Percentiles rank a stretch among this genome's conserved stretches.
Evolutionary conservation across 2,888 invertebrate species (phyloP).

Genomic region (Idaea aversata): DNA sequence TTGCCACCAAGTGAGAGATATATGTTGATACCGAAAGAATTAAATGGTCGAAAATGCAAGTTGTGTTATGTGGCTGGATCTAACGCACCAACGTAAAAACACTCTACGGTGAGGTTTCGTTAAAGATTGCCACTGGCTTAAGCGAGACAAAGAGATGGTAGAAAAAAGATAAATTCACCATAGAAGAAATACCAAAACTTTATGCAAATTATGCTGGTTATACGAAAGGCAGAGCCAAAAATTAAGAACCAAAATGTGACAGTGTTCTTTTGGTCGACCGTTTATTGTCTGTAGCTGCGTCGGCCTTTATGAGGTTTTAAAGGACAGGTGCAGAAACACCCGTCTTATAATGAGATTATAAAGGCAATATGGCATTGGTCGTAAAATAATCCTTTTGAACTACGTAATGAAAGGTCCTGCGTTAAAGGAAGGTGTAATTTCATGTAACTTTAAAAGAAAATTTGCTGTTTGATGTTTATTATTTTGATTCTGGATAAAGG

Average conservation of each 20-base stretch:
- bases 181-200: too few species aligned
- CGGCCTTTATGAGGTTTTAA: conserved; percentile 34
- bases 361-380: conserved; percentile 60
- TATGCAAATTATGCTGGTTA: too few species aligned
- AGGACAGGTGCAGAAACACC: conserved; percentile 49
- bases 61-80: too few species aligned
- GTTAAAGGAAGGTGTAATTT: not conserved
- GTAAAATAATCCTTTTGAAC: conserved; percentile 11
- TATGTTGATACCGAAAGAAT: too few species aligned
- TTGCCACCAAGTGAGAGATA: too few species aligned
- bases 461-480: not conserved
- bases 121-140: too few species aligned
- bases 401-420: not conserved
- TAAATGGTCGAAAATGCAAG: too few species aligned
- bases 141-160: too few species aligned
- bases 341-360: conserved; percentile 65
- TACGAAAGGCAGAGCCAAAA: too few species aligned
- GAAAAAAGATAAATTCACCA: too few species aligned
- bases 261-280: not conserved
- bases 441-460: not conserved
- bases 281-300: not conserved
- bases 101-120: too few species aligned
- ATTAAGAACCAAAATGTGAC: not conserved
- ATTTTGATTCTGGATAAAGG: not conserved
- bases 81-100: too few species aligned